phyloP scores from a whole-genome alignment of 2,888 invertebrate species.

The Epinotia bilunana region DNA sequence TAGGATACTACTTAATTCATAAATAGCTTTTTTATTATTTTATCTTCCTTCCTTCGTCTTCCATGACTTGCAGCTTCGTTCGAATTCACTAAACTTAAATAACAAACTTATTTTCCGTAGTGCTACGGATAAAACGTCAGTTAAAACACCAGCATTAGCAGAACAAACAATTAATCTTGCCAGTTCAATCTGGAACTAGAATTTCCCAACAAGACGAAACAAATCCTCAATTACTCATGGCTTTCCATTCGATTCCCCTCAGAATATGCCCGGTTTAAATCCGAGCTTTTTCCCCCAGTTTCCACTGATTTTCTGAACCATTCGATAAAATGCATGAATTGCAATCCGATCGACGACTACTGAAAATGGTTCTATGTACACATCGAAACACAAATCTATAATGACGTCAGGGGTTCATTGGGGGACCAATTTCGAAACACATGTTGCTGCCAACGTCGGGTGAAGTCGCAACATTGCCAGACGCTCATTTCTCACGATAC shows the following conservation, averaged over 20 bases:
- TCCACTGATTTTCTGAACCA: conserved; percentile 14
- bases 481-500: too few species aligned
- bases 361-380: not conserved
- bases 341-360: not conserved
- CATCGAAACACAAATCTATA: not conserved
- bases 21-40: too few species aligned
- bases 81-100: too few species aligned
- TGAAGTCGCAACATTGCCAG: too few species aligned
- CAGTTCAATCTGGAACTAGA: conserved; percentile 2
- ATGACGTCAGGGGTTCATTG: too few species aligned
- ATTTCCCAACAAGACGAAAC: conserved; percentile 10
- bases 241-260: conserved; percentile 14
- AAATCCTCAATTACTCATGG: conserved; percentile 14
- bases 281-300: conserved; percentile 1
- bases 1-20: too few species aligned
- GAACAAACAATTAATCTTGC: conserved; percentile 5
- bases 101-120: too few species aligned
- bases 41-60: too few species aligned
- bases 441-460: too few species aligned
- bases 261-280: conserved; percentile 3
- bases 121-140: too few species aligned
- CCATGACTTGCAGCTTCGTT: not conserved
- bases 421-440: too few species aligned
- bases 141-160: not conserved
- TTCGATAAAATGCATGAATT: conserved; percentile 5